Evolutionary conservation across 2,113 vertebrate genomes (phyloP).

Genomic region (Caloenas nicobarica): DNA sequence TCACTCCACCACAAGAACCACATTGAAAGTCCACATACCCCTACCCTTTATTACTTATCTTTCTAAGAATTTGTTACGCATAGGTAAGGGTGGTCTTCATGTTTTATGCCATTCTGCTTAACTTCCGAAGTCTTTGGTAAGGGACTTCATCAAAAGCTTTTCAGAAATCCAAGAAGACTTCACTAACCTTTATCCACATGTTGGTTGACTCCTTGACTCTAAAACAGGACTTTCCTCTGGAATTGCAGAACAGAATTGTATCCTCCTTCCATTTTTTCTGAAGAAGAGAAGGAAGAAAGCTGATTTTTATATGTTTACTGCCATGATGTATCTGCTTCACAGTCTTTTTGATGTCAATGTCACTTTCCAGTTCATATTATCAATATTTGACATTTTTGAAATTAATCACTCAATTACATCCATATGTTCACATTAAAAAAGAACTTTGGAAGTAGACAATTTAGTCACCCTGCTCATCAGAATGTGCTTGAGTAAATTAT

Average conservation of each 20-base stretch:
- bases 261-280: background rate
- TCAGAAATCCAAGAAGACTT: background rate
- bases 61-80: background rate
- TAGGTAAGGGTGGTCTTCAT: background rate
- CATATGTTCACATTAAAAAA: background rate
- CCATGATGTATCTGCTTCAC: background rate
- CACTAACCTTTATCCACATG: background rate
- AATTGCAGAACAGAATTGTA: background rate
- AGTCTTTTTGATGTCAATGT: background rate
- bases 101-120: background rate
- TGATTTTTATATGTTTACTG: background rate
- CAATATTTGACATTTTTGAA: background rate
- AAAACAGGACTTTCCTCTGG: background rate
- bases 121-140: background rate
- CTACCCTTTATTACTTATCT: background rate
- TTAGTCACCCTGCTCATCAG: background rate
- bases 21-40: background rate
- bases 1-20: background rate
- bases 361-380: background rate
- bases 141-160: background rate
- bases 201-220: background rate
- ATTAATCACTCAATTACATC: background rate
- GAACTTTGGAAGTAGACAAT: background rate
- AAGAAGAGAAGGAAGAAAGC: background rate
- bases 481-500: background rate